Conservation (phyloP, 2,797 vertebrate genomes). For the Eulemur albifrons region DNA sequence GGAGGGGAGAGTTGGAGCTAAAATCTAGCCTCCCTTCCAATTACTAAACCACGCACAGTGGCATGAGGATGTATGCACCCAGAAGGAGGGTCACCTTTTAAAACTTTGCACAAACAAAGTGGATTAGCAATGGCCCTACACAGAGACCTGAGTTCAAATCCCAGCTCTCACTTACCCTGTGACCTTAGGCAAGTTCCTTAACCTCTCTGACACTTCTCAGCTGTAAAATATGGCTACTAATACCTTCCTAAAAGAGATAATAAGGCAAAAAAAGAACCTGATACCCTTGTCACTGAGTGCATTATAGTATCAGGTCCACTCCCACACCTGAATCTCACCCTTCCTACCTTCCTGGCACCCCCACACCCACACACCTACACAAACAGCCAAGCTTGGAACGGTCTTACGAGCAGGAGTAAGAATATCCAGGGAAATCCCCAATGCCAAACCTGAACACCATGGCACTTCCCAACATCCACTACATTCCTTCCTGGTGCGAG, state of each 20-base stretch:
- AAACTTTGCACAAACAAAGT: neutral
- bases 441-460: neutral
- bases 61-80: neutral
- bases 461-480: neutral
- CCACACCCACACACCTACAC: neutral
- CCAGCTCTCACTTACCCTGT: neutral
- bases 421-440: conserved; percentile 30
- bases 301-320: neutral
- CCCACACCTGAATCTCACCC: neutral
- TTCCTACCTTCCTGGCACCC: neutral
- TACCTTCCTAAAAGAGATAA: neutral
- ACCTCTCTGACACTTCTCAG: conserved; percentile 15
- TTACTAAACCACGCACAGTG: neutral
- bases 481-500: conserved; percentile 8
- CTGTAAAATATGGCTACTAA: neutral
- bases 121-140: neutral
- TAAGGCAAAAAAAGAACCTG: neutral
- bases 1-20: neutral
- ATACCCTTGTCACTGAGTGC: neutral
- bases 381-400: neutral
- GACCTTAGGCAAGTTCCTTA: neutral
- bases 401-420: neutral
- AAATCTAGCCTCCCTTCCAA: neutral
- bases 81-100: neutral
- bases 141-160: neutral